A percentile compares a stretch with the other conserved stretches of the same genome.
phyloP scores from a whole-genome alignment of 2,888 invertebrate species.

The Clostera curtula region DNA sequence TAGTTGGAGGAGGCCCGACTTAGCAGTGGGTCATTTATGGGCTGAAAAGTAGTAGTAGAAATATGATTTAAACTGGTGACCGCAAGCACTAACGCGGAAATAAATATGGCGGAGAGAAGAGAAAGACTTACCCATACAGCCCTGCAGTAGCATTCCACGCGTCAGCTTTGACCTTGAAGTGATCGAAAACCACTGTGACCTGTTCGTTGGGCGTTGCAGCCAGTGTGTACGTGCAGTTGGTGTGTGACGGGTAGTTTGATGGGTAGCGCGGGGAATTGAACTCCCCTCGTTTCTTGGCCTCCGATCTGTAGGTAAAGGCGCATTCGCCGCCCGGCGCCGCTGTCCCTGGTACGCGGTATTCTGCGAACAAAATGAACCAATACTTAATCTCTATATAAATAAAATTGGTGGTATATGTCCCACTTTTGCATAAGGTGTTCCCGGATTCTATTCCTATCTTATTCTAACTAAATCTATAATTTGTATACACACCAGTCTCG shows the following conservation, averaged over 20 bases:
- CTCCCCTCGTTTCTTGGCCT: conserved; percentile 90
- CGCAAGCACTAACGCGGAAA: background rate
- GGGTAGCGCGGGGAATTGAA: conserved; percentile 98
- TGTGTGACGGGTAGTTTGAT: conserved; percentile 96
- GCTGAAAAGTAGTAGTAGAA: too few species aligned
- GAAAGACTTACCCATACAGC: conserved; percentile 46
- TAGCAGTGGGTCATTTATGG: too few species aligned
- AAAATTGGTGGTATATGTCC: too few species aligned
- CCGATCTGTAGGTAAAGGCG: conserved; percentile 92
- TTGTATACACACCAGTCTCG: conserved; percentile 79
- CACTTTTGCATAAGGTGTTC: too few species aligned
- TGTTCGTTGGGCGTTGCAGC: conserved; percentile 90
- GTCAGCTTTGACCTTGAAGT: conserved; percentile 91
- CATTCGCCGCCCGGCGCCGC: conserved; percentile 94
- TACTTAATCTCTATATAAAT: too few species aligned
- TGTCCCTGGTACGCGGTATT: conserved; percentile 95
- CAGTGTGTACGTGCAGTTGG: conserved; percentile 95
- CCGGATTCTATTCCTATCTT: too few species aligned
- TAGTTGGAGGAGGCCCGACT: too few species aligned
- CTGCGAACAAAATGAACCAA: conserved; percentile 67
- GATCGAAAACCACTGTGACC: conserved; percentile 92
- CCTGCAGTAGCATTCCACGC: conserved; percentile 83
- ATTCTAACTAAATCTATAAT: background rate
- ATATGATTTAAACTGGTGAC: too few species aligned
- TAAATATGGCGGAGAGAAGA: background rate